These are phyloP conservation scores for Salticus scenicus DNA, from an alignment of 2,888 invertebrate species.

Conservation along the genomic window DNA sequence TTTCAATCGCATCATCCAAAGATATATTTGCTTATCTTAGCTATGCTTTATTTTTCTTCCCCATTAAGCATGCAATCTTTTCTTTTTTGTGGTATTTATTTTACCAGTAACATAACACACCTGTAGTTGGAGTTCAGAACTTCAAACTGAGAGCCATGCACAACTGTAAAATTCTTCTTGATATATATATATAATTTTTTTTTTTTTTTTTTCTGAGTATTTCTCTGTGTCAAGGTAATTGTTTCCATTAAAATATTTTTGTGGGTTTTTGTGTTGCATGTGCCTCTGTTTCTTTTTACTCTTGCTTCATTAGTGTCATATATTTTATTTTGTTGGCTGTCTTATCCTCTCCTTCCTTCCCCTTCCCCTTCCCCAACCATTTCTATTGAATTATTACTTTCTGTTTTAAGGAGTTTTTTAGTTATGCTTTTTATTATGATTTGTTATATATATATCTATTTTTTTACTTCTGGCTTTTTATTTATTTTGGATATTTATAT, in stretches of 20 bases:
- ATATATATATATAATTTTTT: too few species aligned
- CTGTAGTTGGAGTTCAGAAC: constrained; percentile 52
- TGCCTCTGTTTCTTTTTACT: background rate
- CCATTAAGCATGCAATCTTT: constrained; percentile 53
- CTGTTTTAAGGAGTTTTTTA: too few species aligned
- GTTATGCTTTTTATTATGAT: too few species aligned
- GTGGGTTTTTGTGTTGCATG: background rate
- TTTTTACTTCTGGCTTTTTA: too few species aligned
- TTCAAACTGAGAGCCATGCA: constrained; percentile 59
- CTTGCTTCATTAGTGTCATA: background rate
- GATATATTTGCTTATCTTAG: too few species aligned
- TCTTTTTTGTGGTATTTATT: constrained; percentile 22
- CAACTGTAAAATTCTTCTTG: constrained; percentile 9
- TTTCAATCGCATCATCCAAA: too few species aligned
- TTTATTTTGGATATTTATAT: too few species aligned
- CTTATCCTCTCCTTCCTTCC: too few species aligned
- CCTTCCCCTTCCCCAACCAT: too few species aligned
- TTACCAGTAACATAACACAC: constrained; percentile 63
- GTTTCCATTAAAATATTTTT: background rate
- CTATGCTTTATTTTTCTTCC: constrained; percentile 31
- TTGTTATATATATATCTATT: too few species aligned
- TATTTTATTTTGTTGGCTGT: too few species aligned
- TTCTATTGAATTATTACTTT: too few species aligned
- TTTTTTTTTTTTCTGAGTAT: constrained; percentile 7
- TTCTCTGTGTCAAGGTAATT: background rate